These are phyloP conservation scores for Trematomus bernacchii DNA, from an alignment of 2,797 vertebrate species.

Conservation along the genomic window DNA sequence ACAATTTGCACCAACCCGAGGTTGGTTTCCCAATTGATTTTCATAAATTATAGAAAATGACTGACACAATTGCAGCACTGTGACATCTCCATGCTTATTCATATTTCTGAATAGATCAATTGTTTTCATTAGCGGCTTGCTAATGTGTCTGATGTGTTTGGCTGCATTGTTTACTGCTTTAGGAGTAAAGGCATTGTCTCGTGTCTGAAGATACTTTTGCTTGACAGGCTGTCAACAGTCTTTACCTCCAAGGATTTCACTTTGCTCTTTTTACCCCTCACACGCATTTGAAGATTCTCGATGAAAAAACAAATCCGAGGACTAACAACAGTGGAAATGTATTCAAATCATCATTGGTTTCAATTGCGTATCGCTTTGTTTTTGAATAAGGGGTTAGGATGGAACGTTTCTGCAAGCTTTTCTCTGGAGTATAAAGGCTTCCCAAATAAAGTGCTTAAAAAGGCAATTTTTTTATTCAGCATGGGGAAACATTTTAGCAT, in stretches of 20 bases:
- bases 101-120: constrained; percentile 41
- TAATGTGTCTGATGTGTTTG: constrained; percentile 59
- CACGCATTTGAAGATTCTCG: constrained; percentile 55
- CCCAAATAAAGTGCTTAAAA: constrained; percentile 4
- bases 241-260: constrained; percentile 57
- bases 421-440: constrained; percentile 9
- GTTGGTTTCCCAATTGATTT: constrained; percentile 61
- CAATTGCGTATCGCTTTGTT: constrained; percentile 37
- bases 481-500: not conserved
- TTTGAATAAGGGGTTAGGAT: constrained; percentile 14
- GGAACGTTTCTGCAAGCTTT: constrained; percentile 42
- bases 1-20: constrained; percentile 58
- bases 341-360: constrained; percentile 49
- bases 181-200: constrained; percentile 60
- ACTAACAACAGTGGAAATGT: constrained; percentile 36
- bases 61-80: constrained; percentile 43
- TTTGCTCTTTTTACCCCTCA: constrained; percentile 44
- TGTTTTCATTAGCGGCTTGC: constrained; percentile 52
- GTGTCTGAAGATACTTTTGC: constrained; percentile 61
- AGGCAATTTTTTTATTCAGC: not conserved
- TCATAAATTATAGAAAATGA: constrained; percentile 66
- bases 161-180: constrained; percentile 62
- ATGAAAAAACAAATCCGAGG: constrained; percentile 10
- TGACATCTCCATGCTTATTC: constrained; percentile 58
- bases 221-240: constrained; percentile 67